A percentile compares a stretch with the other conserved stretches of the same genome.
Conservation (phyloP, 2,113 vertebrate species). For the Ceyx cyanopectus region DNA sequence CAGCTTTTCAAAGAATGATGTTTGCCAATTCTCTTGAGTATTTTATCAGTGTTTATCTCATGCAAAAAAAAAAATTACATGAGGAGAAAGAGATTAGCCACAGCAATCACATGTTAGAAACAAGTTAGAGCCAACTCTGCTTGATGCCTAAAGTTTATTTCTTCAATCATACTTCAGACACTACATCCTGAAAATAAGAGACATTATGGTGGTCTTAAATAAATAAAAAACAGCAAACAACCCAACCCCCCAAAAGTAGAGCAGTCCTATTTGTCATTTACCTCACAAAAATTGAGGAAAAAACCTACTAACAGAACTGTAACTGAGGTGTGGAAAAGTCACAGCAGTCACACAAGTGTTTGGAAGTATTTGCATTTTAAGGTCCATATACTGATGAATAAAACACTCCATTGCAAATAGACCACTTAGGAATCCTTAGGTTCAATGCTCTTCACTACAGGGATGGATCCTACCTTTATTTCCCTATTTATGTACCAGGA, state of each 20-base stretch:
- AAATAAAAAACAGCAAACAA: not conserved
- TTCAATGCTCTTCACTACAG: not conserved
- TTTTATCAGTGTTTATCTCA: not conserved
- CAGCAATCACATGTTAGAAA: not conserved
- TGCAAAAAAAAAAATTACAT: not conserved
- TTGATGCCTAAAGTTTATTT: not conserved
- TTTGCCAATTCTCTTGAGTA: not conserved
- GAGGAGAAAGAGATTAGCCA: not conserved
- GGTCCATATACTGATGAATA: not conserved
- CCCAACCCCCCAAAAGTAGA: rapidly evolving
- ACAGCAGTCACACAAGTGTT: rapidly evolving
- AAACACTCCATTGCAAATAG: not conserved
- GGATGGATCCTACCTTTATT: not conserved
- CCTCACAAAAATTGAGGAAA: not conserved
- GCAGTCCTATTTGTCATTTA: not conserved
- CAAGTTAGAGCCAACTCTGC: not conserved
- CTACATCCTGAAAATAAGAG: not conserved
- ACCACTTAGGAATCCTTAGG: not conserved
- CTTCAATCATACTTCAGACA: not conserved
- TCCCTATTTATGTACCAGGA: not conserved
- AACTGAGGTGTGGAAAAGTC: not conserved
- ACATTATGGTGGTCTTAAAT: not conserved
- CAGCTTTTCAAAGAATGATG: not conserved
- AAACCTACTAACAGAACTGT: not conserved
- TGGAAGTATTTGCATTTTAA: not conserved